A percentile compares a stretch with the other conserved stretches of the same genome.
These are phyloP conservation scores for Lateolabrax maculatus DNA, from an alignment of 2,797 vertebrate species.

Conservation along the genomic window DNA sequence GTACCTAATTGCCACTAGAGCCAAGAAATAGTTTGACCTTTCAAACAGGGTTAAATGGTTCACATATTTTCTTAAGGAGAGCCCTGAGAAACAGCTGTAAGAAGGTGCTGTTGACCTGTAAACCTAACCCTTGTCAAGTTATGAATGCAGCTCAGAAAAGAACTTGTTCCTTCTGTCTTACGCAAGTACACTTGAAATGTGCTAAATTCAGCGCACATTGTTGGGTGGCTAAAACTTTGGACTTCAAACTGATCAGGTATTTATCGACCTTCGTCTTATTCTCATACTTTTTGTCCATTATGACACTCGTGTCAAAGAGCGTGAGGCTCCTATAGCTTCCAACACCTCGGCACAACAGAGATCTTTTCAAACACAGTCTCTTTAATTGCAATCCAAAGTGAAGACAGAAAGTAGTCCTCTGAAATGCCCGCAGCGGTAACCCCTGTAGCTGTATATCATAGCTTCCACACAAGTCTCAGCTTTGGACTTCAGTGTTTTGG, in stretches of 20 bases:
- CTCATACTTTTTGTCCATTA: not conserved
- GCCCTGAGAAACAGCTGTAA: constrained; percentile 55
- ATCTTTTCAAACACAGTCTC: not conserved
- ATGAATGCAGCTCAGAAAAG: constrained; percentile 51
- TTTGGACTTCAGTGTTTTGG: not conserved
- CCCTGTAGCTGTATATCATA: not conserved
- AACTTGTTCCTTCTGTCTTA: constrained; percentile 32
- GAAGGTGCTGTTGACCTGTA: constrained; percentile 65
- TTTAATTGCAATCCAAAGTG: not conserved
- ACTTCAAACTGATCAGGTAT: not conserved
- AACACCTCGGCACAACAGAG: not conserved
- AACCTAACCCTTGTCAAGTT: constrained; percentile 52
- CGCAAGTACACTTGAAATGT: not conserved
- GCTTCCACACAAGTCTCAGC: not conserved
- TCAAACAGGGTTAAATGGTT: constrained; percentile 68
- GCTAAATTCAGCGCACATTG: not conserved
- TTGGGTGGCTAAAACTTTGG: not conserved
- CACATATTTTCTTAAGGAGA: constrained; percentile 64
- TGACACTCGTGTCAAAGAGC: not conserved
- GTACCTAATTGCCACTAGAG: constrained; percentile 61
- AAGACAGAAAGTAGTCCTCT: not conserved
- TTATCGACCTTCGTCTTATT: not conserved
- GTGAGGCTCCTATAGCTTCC: not conserved
- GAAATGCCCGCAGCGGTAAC: not conserved
- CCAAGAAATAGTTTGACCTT: constrained; percentile 60